Percentiles rank a stretch among this genome's conserved stretches.
phyloP scores from a whole-genome alignment of 2,888 invertebrate genomes.

The Phyllotreta striolata region DNA sequence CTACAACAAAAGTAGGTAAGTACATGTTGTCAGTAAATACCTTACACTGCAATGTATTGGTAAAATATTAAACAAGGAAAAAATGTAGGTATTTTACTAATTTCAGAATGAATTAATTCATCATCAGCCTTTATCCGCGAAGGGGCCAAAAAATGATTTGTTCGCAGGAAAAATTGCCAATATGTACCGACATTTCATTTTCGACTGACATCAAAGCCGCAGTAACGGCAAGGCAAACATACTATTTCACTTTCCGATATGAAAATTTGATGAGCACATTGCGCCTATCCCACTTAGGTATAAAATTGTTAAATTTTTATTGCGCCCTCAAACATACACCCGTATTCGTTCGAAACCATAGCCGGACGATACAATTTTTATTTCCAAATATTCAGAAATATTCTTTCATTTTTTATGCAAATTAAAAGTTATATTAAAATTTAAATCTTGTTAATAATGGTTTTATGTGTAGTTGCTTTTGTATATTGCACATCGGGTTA shows the following conservation, averaged over 20 bases:
- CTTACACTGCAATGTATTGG: no score
- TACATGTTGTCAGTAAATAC: no score
- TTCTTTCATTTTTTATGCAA: no score
- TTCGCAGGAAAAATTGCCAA: background rate
- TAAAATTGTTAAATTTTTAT: constrained; percentile 39
- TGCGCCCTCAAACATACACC: constrained; percentile 16
- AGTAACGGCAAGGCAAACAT: constrained; percentile 32
- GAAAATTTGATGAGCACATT: constrained; percentile 34
- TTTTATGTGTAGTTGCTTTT: background rate
- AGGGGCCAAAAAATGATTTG: no score
- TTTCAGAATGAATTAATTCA: no score
- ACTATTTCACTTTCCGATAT: constrained; percentile 34
- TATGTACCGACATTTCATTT: constrained; percentile 10
- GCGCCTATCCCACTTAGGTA: constrained; percentile 25
- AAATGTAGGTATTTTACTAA: no score
- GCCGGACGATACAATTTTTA: background rate
- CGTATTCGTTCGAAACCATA: background rate
- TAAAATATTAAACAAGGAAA: no score
- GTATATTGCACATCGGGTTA: background rate
- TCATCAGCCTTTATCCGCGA: no score
- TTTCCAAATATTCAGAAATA: background rate
- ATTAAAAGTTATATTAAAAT: no score
- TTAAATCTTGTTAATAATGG: no score
- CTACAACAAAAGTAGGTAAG: no score
- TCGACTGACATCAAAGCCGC: constrained; percentile 6